Evolutionary conservation across 2,888 invertebrate species (phyloP).

Genomic region (Ectropis crepuscularia): DNA sequence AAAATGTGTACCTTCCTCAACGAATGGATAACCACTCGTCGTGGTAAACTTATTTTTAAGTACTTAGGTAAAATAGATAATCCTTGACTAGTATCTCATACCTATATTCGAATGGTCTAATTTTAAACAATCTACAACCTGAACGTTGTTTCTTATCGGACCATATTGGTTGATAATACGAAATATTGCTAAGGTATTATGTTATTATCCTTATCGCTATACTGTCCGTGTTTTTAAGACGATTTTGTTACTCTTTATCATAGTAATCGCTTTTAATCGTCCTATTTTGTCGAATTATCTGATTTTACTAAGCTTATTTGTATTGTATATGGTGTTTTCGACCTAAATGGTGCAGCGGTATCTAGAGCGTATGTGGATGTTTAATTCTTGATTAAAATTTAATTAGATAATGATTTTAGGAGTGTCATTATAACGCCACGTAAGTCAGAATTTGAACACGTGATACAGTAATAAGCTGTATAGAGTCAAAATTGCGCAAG

Average conservation of each 20-base stretch:
- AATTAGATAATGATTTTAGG: no score
- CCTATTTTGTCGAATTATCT: slow-evolving; percentile 29
- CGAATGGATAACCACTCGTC: no score
- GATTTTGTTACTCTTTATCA: slow-evolving; percentile 12
- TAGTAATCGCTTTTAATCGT: slow-evolving; percentile 20
- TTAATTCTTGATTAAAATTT: no score
- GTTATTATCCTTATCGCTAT: slow-evolving; percentile 14
- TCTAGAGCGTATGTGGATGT: no score
- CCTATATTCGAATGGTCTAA: slow-evolving; percentile 5
- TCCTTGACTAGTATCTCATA: not conserved
- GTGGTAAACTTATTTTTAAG: no score
- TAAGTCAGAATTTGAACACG: no score
- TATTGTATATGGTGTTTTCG: slow-evolving; percentile 9
- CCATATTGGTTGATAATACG: slow-evolving; percentile 22
- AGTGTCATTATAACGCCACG: no score
- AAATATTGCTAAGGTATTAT: slow-evolving; percentile 18
- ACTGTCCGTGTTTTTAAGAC: slow-evolving; percentile 23
- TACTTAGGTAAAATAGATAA: no score
- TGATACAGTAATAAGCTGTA: no score
- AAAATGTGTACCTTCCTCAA: no score
- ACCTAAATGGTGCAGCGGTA: not conserved
- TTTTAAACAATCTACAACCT: slow-evolving; percentile 13
- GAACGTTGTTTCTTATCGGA: slow-evolving; percentile 23
- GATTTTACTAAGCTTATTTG: slow-evolving; percentile 16
- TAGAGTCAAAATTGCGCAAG: no score